Evolutionary conservation across 2,888 invertebrate genomes (phyloP).

Genomic region (Galeruca laticollis): DNA sequence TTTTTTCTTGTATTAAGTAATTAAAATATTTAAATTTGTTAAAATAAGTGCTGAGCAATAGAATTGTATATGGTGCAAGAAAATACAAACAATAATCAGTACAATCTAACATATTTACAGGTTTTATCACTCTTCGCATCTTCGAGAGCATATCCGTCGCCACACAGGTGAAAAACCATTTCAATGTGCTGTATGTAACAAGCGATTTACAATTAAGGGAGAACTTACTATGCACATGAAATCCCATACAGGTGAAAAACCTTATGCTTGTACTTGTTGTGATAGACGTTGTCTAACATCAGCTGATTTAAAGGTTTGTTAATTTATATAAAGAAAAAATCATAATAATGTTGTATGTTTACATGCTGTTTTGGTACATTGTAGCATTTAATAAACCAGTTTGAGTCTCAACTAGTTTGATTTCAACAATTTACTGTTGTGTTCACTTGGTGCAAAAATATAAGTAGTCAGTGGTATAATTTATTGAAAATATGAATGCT

Average conservation of each 20-base stretch:
- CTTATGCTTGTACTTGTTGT: slow-evolving; percentile 70
- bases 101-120: slow-evolving; percentile 36
- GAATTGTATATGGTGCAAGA: neutral
- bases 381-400: too few species aligned
- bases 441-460: too few species aligned
- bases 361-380: too few species aligned
- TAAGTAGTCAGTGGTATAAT: too few species aligned
- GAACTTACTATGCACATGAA: slow-evolving; percentile 68
- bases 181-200: slow-evolving; percentile 62
- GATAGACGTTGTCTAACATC: slow-evolving; percentile 67
- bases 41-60: too few species aligned
- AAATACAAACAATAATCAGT: neutral
- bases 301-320: slow-evolving; percentile 64
- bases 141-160: slow-evolving; percentile 62
- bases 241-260: slow-evolving; percentile 70
- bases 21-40: too few species aligned
- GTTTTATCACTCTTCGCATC: slow-evolving; percentile 64
- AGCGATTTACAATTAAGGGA: slow-evolving; percentile 63
- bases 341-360: too few species aligned
- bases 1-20: too few species aligned
- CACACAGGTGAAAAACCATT: slow-evolving; percentile 65
- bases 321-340: neutral
- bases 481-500: too few species aligned
- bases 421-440: too few species aligned
- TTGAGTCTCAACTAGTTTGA: too few species aligned